phyloP scores from a whole-genome alignment of 2,113 vertebrate species.

The Gobio gobio region DNA sequence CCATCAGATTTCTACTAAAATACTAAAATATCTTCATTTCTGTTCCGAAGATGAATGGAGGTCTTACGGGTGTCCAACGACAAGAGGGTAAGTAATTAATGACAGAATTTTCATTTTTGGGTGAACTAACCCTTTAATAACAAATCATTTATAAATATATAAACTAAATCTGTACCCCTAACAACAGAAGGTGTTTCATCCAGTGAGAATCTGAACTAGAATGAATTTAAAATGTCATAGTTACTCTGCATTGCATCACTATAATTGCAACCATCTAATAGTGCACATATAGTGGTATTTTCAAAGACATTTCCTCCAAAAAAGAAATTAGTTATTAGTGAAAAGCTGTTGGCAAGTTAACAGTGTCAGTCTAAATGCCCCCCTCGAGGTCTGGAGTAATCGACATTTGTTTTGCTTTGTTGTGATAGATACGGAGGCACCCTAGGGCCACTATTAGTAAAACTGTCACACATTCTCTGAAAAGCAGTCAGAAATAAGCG shows the following conservation, averaged over 20 bases:
- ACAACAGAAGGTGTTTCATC: not conserved
- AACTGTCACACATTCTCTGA: slow-evolving; percentile 31
- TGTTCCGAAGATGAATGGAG: too few species aligned
- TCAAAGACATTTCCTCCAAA: slow-evolving; percentile 24
- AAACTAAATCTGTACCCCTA: not conserved
- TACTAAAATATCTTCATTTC: too few species aligned
- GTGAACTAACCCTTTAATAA: too few species aligned
- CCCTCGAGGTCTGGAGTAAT: slow-evolving; percentile 32
- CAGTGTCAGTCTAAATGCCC: slow-evolving; percentile 13
- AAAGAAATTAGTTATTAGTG: slow-evolving; percentile 31
- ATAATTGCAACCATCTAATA: not conserved
- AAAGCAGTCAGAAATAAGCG: slow-evolving; percentile 19
- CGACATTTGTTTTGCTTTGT: slow-evolving; percentile 45
- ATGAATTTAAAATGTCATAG: not conserved
- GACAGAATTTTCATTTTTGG: too few species aligned
- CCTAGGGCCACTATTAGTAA: slow-evolving; percentile 38
- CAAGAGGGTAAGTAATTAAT: too few species aligned
- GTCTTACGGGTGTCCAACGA: too few species aligned
- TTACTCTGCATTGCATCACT: slow-evolving; percentile 10
- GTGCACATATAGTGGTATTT: not conserved
- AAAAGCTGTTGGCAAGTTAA: slow-evolving; percentile 37
- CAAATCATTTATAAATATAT: not conserved
- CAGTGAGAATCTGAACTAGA: not conserved
- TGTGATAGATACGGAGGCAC: slow-evolving; percentile 28
- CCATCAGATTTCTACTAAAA: too few species aligned